These are phyloP conservation scores for Netelia fuscicornis DNA, from an alignment of 2,888 invertebrate species.

Conservation along the genomic window DNA sequence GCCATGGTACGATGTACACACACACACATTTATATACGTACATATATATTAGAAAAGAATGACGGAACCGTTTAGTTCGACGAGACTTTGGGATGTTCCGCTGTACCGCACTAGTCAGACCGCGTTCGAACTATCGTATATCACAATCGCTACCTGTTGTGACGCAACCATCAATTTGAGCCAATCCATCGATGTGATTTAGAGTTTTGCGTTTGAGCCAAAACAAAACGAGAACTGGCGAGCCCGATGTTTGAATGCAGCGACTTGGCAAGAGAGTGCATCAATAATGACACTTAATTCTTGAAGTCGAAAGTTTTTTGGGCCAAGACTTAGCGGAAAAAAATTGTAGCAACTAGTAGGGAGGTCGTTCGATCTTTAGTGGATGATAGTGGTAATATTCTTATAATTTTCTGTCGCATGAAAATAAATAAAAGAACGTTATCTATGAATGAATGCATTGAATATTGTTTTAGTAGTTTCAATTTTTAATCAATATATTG, in stretches of 20 bases:
- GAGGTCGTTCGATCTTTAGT: too few relatives aligned
- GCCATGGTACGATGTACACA: neutral
- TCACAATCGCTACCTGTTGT: constrained; percentile 53
- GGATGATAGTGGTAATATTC: too few relatives aligned
- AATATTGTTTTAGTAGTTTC: too few relatives aligned
- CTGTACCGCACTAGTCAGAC: neutral
- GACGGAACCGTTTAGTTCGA: neutral
- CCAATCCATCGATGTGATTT: constrained; percentile 53
- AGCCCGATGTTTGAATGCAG: neutral
- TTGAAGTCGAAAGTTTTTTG: neutral
- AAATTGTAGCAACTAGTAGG: too few relatives aligned
- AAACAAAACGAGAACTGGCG: constrained; percentile 36
- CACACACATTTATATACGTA: neutral
- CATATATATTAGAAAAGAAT: neutral
- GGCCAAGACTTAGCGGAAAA: neutral
- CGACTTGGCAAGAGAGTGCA: constrained; percentile 47
- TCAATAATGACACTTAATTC: constrained; percentile 39
- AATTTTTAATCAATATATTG: too few relatives aligned
- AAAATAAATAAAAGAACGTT: neutral
- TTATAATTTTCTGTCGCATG: neutral
- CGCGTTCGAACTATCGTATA: neutral
- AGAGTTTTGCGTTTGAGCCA: constrained; percentile 50
- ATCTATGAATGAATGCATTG: too few relatives aligned
- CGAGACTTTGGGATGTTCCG: neutral
- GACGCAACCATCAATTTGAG: constrained; percentile 38